phyloP scores from a whole-genome alignment of 1,140 invertebrate species.

The Lepidostoma basale region DNA sequence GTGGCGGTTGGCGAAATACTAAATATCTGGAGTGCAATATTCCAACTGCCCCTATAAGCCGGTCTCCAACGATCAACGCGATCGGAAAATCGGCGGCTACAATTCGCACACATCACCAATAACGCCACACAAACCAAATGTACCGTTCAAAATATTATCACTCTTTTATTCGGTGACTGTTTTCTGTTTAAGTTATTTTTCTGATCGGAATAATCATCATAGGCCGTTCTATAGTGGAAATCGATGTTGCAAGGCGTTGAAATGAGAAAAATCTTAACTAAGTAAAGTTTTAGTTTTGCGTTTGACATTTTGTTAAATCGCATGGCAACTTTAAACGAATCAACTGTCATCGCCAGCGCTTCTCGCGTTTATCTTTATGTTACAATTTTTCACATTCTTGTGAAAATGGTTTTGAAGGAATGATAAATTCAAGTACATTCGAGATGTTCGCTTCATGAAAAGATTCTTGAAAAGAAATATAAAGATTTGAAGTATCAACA shows the following conservation, averaged over 20 bases:
- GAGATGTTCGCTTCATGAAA: too few relatives aligned
- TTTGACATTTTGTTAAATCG: not conserved
- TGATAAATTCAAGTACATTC: too few relatives aligned
- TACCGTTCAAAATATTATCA: too few relatives aligned
- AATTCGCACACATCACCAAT: not conserved
- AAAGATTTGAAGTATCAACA: too few relatives aligned
- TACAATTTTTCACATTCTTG: too few relatives aligned
- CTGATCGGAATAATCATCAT: not conserved
- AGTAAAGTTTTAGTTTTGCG: not conserved
- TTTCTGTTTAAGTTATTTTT: not conserved
- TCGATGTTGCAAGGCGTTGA: slow-evolving; percentile 7
- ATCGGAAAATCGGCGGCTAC: not conserved
- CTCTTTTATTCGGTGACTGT: too few relatives aligned
- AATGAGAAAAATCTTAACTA: not conserved
- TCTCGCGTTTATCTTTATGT: too few relatives aligned
- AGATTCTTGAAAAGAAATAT: too few relatives aligned
- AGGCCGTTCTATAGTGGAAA: not conserved
- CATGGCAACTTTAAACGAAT: not conserved
- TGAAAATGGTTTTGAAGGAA: too few relatives aligned
- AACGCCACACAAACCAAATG: too few relatives aligned
- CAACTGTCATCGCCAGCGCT: not conserved
- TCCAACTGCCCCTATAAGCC: not conserved
- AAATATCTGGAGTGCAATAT: not conserved
- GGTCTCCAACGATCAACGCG: not conserved
- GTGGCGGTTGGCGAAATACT: not conserved